Evolutionary conservation across 2,113 vertebrate species (phyloP).

Genomic region (Pelecanoides urinatrix): DNA sequence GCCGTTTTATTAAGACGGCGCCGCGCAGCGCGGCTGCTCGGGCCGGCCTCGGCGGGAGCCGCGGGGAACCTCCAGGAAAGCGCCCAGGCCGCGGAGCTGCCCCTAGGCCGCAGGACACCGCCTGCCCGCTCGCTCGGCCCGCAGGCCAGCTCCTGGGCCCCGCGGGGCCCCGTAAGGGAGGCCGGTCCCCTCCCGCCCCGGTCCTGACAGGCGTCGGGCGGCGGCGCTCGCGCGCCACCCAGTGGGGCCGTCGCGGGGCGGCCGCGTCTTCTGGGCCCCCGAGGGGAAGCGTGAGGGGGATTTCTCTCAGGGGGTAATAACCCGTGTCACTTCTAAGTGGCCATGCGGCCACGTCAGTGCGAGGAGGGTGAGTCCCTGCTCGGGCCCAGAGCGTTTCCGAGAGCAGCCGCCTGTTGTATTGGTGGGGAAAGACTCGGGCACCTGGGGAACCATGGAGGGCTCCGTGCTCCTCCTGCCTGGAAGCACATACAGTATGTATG

Average conservation of each 20-base stretch:
- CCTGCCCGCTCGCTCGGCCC: no score
- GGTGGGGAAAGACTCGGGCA: not conserved
- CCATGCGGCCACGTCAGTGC: not conserved
- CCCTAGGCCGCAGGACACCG: no score
- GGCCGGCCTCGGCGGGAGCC: not conserved
- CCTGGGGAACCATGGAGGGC: not conserved
- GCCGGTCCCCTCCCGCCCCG: accelerated
- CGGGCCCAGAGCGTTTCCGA: not conserved
- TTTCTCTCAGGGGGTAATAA: accelerated
- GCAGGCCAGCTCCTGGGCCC: no score
- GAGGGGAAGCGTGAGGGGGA: accelerated
- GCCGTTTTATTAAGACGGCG: not conserved
- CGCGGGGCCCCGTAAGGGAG: no score
- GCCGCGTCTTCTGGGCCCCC: no score
- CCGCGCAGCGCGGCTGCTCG: not conserved
- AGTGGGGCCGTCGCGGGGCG: not conserved
- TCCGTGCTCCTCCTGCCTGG: not conserved
- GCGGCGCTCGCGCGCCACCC: not conserved
- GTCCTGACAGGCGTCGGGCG: not conserved
- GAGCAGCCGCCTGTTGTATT: not conserved
- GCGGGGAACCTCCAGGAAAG: no score
- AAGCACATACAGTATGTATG: accelerated
- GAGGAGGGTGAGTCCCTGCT: not conserved
- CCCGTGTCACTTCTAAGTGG: accelerated
- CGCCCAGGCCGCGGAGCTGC: no score